Evolutionary conservation across 2,113 vertebrate genomes (phyloP).

Genomic region (Atractosteus spatula): DNA sequence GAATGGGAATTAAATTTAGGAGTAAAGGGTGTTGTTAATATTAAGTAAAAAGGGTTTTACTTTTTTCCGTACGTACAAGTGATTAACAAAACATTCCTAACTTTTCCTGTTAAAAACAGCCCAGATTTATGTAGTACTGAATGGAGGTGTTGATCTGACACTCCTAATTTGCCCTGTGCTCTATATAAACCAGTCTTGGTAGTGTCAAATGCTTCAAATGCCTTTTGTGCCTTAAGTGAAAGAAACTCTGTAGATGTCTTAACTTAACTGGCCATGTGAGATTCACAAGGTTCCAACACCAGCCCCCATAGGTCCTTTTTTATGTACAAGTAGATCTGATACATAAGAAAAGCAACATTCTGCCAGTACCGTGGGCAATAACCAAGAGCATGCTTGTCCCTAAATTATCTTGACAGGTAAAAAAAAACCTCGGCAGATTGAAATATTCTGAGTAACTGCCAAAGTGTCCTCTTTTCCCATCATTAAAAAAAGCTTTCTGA

Average conservation of each 20-base stretch:
- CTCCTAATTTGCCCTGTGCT: no score
- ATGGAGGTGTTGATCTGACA: no score
- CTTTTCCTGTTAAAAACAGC: no score
- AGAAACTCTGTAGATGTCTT: neutral
- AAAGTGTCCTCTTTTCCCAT: neutral
- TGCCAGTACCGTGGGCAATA: no score
- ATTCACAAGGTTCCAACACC: constrained; percentile 1
- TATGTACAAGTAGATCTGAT: neutral
- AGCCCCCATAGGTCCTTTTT: neutral
- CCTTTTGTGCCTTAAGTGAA: neutral
- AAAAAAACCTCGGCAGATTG: neutral
- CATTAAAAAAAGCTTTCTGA: neutral
- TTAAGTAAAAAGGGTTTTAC: no score
- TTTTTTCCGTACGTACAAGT: no score
- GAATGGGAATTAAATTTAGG: no score
- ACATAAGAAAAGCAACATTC: neutral
- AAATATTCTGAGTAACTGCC: constrained; percentile 3
- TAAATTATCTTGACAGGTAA: neutral
- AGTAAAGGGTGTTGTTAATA: no score
- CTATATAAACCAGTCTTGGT: no score
- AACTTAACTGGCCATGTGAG: neutral
- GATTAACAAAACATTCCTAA: no score
- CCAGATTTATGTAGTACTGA: no score
- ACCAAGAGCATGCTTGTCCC: neutral
- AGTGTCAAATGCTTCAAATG: no score